These are phyloP conservation scores for Pseudopleuronectes americanus DNA, from an alignment of 2,797 vertebrate genomes.

Conservation along the genomic window DNA sequence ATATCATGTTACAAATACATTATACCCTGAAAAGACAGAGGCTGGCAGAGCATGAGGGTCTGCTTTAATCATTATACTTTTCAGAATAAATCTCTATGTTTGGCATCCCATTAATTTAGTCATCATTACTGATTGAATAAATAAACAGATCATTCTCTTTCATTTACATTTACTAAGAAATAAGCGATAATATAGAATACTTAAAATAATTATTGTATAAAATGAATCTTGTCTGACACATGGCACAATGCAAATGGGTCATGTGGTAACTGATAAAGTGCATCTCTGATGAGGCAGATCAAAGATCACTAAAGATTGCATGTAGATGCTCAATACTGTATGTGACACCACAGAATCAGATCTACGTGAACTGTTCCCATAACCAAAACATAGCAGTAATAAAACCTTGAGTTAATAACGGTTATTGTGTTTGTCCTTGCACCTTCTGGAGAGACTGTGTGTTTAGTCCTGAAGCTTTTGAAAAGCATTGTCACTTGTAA, in stretches of 20 bases:
- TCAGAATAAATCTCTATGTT: constrained; percentile 35
- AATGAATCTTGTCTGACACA: constrained; percentile 25
- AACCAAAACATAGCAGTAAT: constrained; percentile 2
- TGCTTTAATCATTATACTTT: constrained; percentile 30
- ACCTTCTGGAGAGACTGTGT: constrained; percentile 14
- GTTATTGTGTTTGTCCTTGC: constrained; percentile 18
- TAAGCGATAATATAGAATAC: constrained; percentile 29
- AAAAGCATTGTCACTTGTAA: constrained; percentile 22
- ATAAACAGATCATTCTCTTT: constrained; percentile 38
- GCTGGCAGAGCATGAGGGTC: constrained; percentile 41
- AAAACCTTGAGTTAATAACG: neutral
- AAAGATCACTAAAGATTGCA: constrained; percentile 26
- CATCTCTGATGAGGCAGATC: constrained; percentile 64
- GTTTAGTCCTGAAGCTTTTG: constrained; percentile 45
- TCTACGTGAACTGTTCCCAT: neutral
- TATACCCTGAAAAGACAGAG: constrained; percentile 48
- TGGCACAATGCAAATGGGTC: constrained; percentile 25
- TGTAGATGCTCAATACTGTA: constrained; percentile 7
- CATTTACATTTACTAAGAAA: constrained; percentile 37
- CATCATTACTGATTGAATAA: constrained; percentile 35
- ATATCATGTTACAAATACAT: constrained; percentile 33
- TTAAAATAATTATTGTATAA: constrained; percentile 39
- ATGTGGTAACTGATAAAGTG: constrained; percentile 54
- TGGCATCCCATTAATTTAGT: constrained; percentile 47
- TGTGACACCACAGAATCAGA: constrained; percentile 17